Evolutionary conservation across 2,888 invertebrate genomes (phyloP), one percentile per base, ranked within the genome.

Genomic region (Aspidapion aeneum): DNA sequence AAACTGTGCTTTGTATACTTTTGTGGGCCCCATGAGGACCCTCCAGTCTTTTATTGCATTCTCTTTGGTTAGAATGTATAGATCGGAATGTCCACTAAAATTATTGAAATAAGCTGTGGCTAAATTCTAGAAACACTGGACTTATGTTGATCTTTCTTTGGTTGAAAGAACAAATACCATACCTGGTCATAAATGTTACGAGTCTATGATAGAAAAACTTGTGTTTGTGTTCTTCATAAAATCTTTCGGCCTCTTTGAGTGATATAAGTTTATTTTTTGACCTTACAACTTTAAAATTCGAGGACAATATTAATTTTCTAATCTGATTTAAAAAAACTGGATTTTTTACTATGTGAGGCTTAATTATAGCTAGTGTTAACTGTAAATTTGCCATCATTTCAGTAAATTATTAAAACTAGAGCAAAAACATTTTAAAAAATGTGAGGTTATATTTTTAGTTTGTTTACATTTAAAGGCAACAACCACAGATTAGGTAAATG

Each of bases 141-240:
- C n/a, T n/a, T n/a, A n/a, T n/a, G n/a, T n/a, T n/a, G n/a, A n/a
- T n/a, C n/a, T n/a, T n/a, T n/a, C n/a, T n/a, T n/a, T n/a, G n/a
- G n/a, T n/a, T n/a, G n/a, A 35, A 35, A 35, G n/a, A n/a, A 3
- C 35, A 35, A 35, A 35, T 35, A 35, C 35, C 12, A 73, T 80
- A 90, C 91, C 91, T 91, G 63, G 85, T 83, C 91, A 94, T 94
- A 74, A 93, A 93, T 7, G 90, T 90, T 18, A 90, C 82, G 5
- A 95, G 80, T 57, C 94, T 85, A 72, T 92, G 89, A 74, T 87
- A 94, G 79, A 94, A 95, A 79, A 94, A 94, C 77, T 90, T 92
- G 7, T 84, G 83, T 73, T 84, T 84, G 78, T 96, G 96, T 75
- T 95, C 95, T 51, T 82, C 81, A 75, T 96, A 96, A 80, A 96